Evolutionary conservation across 2,888 invertebrate genomes (phyloP), one percentile per base, ranked within the genome.

Genomic region (Mesoligia furuncula): DNA sequence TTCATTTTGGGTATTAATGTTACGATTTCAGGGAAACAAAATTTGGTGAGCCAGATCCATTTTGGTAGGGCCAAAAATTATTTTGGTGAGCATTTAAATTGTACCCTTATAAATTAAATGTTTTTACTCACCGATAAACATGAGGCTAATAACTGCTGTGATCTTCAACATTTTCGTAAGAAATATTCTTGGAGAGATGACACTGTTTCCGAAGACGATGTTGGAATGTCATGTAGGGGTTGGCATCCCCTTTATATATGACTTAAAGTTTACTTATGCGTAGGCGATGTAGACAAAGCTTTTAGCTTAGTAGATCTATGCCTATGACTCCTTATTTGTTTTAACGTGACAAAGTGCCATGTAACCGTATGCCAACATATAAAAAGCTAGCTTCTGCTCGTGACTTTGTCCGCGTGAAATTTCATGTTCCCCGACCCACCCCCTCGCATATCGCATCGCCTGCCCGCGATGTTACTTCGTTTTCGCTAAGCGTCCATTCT

Each of bases 41-140:
- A 31, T 31, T 31, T 31, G 31, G 31, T 31, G 31, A 31, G 31
- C 31, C 31, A n/a, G n/a, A n/a, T 31, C 31, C 31, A 31, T 31
- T 31, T 31, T 31, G 31, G 31, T 31, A 31, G 31, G 31, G 2
- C 4, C 31, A 31, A 31, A 31, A 31, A 31, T 31, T 31, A 31
- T 31, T 31, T 31, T 31, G 31, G 31, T 1, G 31, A 31, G 31
- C 31, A 31, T 31, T 31, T 31, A 31, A 31, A 31, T 31, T 31
- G 31, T 31, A 31, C 31, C 31, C 3, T 3, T 31, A 24, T 31
- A 20, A 9, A 36, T n/a, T 36, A 0, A 61, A 39, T 13, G 2
- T 59, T 61, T 57, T 48, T 48, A 73, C 73, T 73, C 6, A 73
- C 73, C 73, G 48, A 73, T 51, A 39, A 39, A 73, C 48, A 73